Base-by-base conservation (phyloP, 2,888 invertebrate species). In the Frankliniella intonsa region DNA sequence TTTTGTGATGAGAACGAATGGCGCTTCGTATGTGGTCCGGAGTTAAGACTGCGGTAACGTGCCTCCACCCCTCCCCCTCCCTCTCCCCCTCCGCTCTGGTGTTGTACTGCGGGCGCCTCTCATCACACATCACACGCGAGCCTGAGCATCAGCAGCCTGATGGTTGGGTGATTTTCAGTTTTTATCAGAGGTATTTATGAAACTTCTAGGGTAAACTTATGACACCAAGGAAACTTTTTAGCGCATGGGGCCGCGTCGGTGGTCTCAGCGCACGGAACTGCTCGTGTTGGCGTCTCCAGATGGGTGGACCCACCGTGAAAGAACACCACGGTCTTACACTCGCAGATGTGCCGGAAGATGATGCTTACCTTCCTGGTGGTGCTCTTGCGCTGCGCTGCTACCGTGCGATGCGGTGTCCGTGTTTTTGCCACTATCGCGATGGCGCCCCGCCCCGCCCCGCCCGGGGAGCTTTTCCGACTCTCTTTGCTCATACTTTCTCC, bases 21-120 rank as follows among this genome's bases (percentile, higher is more conserved):
- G 69, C 69, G 69, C 69, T 76, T 22, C 25, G 69, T 25, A 76
- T 76, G 69, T 76, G 69, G 69, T 76, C 69, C 22, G 69, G 69
- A 69, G 69, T 22, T 22, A 55, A 14, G 12, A 12, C 55, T 12
- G 17, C 55, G 55, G 55, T 14, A 55, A 12, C 14, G 55, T 17
- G 55, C 55, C 51, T 51, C 51, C 10, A 11, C 51, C 12, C 51
- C 51, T 12, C 51, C 51, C 51, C 51, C 51, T 12, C 51, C 51
- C 51, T 51, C 51, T 12, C 51, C 51, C 38, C 38, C 38, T 38
- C 38, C 38, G 38, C 38, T 3, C 38, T 38, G 38, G 38, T 38
- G 38, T 38, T 38, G 38, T 38, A 38, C 38, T 38, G 38, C 38
- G 38, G 38, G 38, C 38, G 38, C 38, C 38, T 38, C 38, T 38